Evolutionary conservation across 2,797 vertebrate species (phyloP), one percentile per base, ranked within the genome.

Genomic region (Microhierax caerulescens): DNA sequence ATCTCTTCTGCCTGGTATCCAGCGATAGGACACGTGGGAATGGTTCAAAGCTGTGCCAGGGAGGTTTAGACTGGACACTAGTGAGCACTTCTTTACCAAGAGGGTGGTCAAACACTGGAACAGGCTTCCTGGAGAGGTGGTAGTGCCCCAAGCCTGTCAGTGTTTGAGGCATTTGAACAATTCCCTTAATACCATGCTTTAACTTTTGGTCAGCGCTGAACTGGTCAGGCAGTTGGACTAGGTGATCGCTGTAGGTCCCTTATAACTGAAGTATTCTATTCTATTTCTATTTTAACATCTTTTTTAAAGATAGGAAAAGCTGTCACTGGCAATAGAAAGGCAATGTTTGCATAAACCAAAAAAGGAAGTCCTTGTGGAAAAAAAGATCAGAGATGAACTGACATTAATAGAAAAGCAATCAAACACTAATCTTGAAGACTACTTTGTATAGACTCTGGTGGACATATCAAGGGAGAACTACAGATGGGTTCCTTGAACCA

Each of bases 1-100:
- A 25, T 53, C 17, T 68, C 12, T 67, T 85, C 25, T 72, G 25
- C 18, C 25, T 57, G 51, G 9, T 74, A 22, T 36, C 10, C 48
- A 45, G 30, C 25, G 32, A 21, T 9, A 51, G 30, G 30, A 18
- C 0, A 0, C 1, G 2, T 86, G 36, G 53, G 56, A 89, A n/a
- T 48, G 39, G 28, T 57, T 80, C 64, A 50, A 15, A 77, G 37
- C 16, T 76, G 43, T 1, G 0, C 8, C 21, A 43, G n/a, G 17
- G 13, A 36, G 8, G 5, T 63, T 88, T 63, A 73, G 27, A 39
- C n/a, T 45, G 37, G 24, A 24, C 5, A 2, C 47, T 9, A 27
- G 51, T 48, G 72, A 51, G 8, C 2, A 1, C 67, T 86, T 54
- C 13, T 59, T 54, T 67, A 43, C 10, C 4, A 11, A 54, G 16